Conservation (phyloP, 2,888 invertebrate species). For the Heterodera filipjevi region DNA sequence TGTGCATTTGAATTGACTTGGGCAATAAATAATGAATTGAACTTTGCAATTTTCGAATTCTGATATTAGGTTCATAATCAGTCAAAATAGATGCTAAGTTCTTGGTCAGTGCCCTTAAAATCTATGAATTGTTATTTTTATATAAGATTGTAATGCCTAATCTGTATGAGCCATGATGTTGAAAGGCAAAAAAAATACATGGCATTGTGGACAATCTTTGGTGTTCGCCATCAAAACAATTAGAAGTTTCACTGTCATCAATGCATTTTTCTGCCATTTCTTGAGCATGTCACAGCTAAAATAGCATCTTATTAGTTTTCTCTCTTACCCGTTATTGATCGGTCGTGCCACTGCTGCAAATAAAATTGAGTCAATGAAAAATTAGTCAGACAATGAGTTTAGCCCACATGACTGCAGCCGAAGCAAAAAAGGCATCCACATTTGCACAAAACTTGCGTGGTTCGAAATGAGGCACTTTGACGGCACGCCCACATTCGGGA, state of each 20-base stretch:
- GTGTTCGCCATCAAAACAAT: conserved; percentile 99
- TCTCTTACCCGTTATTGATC: conserved; percentile 70
- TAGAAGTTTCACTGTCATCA: conserved; percentile 97
- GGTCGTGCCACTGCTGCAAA: conserved; percentile 97
- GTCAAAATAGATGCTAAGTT: no score
- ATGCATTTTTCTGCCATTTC: conserved; percentile 99
- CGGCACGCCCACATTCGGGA: conserved; percentile 93
- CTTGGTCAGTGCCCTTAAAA: no score
- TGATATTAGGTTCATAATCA: no score
- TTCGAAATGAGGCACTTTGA: conserved; percentile 82
- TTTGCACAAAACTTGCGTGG: conserved; percentile 82
- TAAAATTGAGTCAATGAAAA: no score
- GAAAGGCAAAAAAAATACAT: conserved; percentile 71
- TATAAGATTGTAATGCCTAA: no score
- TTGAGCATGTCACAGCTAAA: conserved; percentile 81
- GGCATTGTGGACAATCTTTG: conserved; percentile 97
- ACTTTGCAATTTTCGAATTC: no score
- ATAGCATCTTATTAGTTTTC: no score
- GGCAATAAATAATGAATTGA: no score
- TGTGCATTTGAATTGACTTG: no score
- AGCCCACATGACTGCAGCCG: conserved; percentile 52
- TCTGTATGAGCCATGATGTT: no score
- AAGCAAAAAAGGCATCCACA: conserved; percentile 87
- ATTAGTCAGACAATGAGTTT: no score
- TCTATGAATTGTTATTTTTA: no score